These are phyloP conservation scores for Choreutis nemorana DNA, from an alignment of 2,888 invertebrate genomes.

Conservation along the genomic window DNA sequence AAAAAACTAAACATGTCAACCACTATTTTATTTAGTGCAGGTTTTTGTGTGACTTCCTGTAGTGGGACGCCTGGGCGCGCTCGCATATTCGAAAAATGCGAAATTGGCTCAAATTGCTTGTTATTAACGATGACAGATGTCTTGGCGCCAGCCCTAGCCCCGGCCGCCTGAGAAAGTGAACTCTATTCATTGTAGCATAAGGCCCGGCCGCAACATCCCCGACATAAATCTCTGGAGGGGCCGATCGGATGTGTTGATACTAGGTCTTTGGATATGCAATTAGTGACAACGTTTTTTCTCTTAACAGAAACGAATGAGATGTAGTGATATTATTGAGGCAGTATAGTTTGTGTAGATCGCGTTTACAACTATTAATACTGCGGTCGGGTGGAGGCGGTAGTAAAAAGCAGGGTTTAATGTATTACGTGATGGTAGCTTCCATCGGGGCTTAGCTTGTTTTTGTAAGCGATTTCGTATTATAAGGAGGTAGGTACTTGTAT, in stretches of 20 bases:
- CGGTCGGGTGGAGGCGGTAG: slow-evolving; percentile 11
- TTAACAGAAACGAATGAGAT: slow-evolving; percentile 24
- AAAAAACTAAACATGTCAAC: slow-evolving; percentile 55
- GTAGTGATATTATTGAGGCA: slow-evolving; percentile 18
- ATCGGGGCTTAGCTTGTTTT: no score
- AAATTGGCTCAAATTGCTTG: slow-evolving; percentile 64
- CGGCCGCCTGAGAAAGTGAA: slow-evolving; percentile 13
- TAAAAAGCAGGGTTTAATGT: slow-evolving; percentile 13
- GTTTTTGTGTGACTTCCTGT: slow-evolving; percentile 60
- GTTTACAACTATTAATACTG: slow-evolving; percentile 13
- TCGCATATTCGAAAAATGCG: slow-evolving; percentile 57
- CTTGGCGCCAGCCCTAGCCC: slow-evolving; percentile 45
- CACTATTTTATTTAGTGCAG: slow-evolving; percentile 53
- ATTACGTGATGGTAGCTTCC: slow-evolving; percentile 11
- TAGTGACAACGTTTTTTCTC: slow-evolving; percentile 40
- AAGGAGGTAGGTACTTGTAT: no score
- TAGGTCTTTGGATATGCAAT: slow-evolving; percentile 53
- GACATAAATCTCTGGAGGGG: slow-evolving; percentile 21
- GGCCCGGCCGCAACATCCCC: slow-evolving; percentile 14
- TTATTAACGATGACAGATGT: slow-evolving; percentile 66
- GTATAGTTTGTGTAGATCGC: slow-evolving; percentile 8
- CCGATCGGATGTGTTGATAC: slow-evolving; percentile 60
- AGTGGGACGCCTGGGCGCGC: slow-evolving; percentile 51
- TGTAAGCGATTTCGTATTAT: no score
- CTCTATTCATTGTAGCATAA: slow-evolving; percentile 15